These are phyloP conservation scores for Sorex araneus DNA, from an alignment of 2,113 vertebrate genomes.

Conservation along the genomic window DNA sequence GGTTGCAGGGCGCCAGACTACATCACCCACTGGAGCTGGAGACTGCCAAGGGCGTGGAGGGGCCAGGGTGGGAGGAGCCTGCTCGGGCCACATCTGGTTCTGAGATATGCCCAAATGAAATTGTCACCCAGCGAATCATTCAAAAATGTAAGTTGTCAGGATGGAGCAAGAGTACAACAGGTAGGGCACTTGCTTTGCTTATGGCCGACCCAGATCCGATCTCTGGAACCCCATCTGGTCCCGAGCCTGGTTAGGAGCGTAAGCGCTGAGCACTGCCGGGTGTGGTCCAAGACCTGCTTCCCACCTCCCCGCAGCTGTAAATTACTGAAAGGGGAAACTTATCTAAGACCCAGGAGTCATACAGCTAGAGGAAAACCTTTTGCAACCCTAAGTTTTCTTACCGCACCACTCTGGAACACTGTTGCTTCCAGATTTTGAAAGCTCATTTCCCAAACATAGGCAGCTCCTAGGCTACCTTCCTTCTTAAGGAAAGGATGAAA, in stretches of 20 bases:
- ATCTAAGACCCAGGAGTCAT: conserved; percentile 4
- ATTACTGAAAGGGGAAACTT: not conserved
- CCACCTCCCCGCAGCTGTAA: conserved; percentile 14
- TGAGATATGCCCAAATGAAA: not conserved
- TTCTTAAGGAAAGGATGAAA: not conserved
- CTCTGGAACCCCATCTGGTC: no score
- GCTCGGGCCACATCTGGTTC: not conserved
- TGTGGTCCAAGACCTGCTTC: not conserved
- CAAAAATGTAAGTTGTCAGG: no score
- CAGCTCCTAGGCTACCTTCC: not conserved
- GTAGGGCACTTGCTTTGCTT: no score
- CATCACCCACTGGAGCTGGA: conserved; percentile 63
- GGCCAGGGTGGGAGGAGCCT: conserved; percentile 37
- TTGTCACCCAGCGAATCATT: not conserved
- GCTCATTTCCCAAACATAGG: conserved; percentile 33
- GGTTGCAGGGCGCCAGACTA: conserved; percentile 39
- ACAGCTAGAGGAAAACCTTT: not conserved
- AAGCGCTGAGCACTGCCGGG: no score
- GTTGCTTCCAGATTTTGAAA: conserved; percentile 1
- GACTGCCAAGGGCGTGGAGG: conserved; percentile 65
- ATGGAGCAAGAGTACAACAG: no score
- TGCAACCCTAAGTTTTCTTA: not conserved
- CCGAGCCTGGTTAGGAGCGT: no score
- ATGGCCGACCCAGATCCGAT: no score
- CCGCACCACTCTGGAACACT: not conserved